Conservation (phyloP, 1,140 invertebrate species). For the Drosophila nigromelanica region DNA sequence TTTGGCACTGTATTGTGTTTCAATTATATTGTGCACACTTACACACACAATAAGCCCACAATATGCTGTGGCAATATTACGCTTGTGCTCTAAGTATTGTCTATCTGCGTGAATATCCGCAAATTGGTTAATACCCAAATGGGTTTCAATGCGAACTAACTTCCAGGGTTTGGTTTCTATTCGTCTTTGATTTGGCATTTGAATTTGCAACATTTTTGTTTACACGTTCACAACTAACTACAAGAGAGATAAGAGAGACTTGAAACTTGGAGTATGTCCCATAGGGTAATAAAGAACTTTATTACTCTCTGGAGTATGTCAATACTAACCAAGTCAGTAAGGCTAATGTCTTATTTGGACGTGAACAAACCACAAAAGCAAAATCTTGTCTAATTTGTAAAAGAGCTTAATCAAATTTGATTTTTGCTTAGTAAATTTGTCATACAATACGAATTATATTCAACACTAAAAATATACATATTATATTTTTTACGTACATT, state of each 20-base stretch:
- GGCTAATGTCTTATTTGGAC: too few species aligned
- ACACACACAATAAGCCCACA: background rate
- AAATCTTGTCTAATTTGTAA: too few species aligned
- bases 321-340: too few species aligned
- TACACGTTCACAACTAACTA: background rate
- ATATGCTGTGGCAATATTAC: background rate
- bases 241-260: background rate
- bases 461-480: too few species aligned
- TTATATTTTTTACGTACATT: too few species aligned
- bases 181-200: background rate
- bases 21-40: conserved; percentile 4
- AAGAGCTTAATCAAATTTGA: too few species aligned
- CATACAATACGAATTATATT: too few species aligned
- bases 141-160: background rate
- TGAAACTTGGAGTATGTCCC: too few species aligned
- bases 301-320: too few species aligned
- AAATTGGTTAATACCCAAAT: background rate
- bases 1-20: conserved; percentile 1
- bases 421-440: too few species aligned
- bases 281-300: too few species aligned
- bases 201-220: background rate
- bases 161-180: background rate
- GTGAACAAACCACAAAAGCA: too few species aligned
- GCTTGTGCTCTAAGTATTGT: background rate
- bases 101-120: background rate